Base-by-base conservation (phyloP, 2,797 vertebrate genomes). In the Pampus argenteus region DNA sequence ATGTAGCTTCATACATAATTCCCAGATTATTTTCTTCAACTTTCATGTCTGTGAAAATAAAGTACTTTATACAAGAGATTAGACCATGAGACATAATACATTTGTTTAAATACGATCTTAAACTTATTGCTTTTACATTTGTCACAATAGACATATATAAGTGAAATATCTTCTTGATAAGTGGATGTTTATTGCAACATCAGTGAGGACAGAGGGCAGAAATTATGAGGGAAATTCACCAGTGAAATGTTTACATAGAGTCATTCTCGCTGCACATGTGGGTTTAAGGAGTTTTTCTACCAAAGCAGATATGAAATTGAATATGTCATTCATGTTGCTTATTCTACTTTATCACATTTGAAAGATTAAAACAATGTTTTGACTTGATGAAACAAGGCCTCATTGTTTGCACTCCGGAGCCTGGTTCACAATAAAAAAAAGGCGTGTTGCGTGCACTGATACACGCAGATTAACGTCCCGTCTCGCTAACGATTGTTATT, bases 161-260 rank as follows among this genome's bases (percentile, higher is more conserved):
- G 40, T 23, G n/a, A 71, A 50, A 62, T 22, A 7, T 25, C 42
- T 9, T 63, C 28, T 66, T 3, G 22, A 59, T 42, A 69, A 40
- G 20, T 56, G 36, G 22, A 18, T 74, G 67, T 86, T 88, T 81
- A 81, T 5, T 31, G 29, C 8, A 7, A 31, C 29, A 0, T 6
- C 29, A 13, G 38, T 60, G 65, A 78, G 42, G 56, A 69, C 9
- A 1, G 22, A 66, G 15, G 40, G 28, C 52, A 81, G 81, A 90
- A 85, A 84, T 78, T 52, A 63, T 58, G 42, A 22, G 67, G 86
- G 83, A 87, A 78, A 87, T 82, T 65, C 52, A 47, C 59, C 28
- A 23, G 49, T 28, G 50, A 76, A 81, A 66, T 84, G 65, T 91
- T 88, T 88, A 84, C 15, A 15, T 4, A 6, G 18, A 7, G 40